These are phyloP conservation scores for Ditylenchus dipsaci DNA, from an alignment of 1,140 invertebrate genomes.

Conservation along the genomic window DNA sequence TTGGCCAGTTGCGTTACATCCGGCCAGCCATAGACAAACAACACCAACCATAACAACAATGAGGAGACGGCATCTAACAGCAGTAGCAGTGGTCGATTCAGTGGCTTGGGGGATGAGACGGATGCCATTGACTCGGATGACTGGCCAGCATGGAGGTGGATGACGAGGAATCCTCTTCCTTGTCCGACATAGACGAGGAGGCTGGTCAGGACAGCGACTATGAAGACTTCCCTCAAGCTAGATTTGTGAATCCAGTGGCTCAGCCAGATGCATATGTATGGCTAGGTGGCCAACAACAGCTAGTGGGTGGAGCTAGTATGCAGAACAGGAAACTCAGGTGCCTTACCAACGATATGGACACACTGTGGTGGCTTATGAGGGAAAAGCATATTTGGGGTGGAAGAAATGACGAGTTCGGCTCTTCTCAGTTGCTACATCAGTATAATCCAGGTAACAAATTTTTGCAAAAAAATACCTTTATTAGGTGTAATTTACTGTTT, in stretches of 20 bases:
- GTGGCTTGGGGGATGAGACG: background rate
- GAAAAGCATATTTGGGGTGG: slow-evolving; percentile 82
- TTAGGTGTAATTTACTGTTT: background rate
- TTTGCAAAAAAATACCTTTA: background rate
- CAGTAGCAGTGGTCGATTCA: background rate
- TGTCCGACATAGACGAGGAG: slow-evolving; percentile 20
- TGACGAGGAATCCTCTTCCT: slow-evolving; percentile 9
- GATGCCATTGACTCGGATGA: slow-evolving; percentile 16
- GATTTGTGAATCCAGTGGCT: background rate
- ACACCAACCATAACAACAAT: slow-evolving; percentile 44
- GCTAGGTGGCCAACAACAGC: slow-evolving; percentile 11
- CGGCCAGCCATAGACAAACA: slow-evolving; percentile 60
- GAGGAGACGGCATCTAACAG: background rate
- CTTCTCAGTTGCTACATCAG: slow-evolving; percentile 73
- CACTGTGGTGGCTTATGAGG: slow-evolving; percentile 73
- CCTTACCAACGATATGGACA: slow-evolving; percentile 74
- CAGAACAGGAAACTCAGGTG: slow-evolving; percentile 20
- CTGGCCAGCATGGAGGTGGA: background rate
- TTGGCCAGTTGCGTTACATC: slow-evolving; percentile 61
- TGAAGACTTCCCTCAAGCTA: background rate
- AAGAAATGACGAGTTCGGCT: slow-evolving; percentile 72
- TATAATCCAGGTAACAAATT: slow-evolving; percentile 68
- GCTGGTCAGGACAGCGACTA: background rate
- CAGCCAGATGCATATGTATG: slow-evolving; percentile 4
- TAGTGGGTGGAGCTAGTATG: background rate